phyloP scores from a whole-genome alignment of 1,140 invertebrate species.

The Neelides sp. region DNA sequence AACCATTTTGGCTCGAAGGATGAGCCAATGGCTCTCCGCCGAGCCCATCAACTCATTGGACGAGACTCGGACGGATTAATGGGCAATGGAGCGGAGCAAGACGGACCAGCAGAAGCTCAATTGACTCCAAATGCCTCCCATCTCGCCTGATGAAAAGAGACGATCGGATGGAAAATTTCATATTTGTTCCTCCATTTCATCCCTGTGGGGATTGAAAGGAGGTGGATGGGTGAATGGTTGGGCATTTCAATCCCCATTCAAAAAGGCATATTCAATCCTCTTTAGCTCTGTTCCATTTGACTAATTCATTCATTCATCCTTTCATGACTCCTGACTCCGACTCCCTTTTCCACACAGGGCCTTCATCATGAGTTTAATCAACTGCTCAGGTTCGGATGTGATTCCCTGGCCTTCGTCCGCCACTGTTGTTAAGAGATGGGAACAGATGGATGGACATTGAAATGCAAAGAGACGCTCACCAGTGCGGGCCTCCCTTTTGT shows the following conservation, averaged over 20 bases:
- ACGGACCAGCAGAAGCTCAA: no score
- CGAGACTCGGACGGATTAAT: no score
- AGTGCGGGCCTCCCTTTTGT: constrained; percentile 21
- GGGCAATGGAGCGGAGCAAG: no score
- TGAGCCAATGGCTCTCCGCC: no score
- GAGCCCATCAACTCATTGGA: no score
- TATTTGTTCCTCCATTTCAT: constrained; percentile 16
- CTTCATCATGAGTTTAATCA: no score
- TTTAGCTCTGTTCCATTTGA: neutral
- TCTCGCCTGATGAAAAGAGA: constrained; percentile 24
- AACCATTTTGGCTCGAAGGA: no score
- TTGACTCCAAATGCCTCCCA: no score
- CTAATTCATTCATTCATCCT: neutral
- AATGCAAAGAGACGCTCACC: constrained; percentile 28
- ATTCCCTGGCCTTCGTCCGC: neutral
- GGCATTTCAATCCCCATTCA: neutral
- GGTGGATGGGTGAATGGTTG: neutral
- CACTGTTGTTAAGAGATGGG: constrained; percentile 9
- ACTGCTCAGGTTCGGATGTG: neutral
- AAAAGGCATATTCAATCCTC: constrained; percentile 1
- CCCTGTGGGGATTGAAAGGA: neutral
- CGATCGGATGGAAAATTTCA: constrained; percentile 25
- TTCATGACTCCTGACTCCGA: neutral
- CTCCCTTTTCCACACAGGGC: neutral
- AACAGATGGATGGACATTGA: constrained; percentile 30